phyloP scores from a whole-genome alignment of 2,888 invertebrate genomes.

The Agapostemon virescens region DNA sequence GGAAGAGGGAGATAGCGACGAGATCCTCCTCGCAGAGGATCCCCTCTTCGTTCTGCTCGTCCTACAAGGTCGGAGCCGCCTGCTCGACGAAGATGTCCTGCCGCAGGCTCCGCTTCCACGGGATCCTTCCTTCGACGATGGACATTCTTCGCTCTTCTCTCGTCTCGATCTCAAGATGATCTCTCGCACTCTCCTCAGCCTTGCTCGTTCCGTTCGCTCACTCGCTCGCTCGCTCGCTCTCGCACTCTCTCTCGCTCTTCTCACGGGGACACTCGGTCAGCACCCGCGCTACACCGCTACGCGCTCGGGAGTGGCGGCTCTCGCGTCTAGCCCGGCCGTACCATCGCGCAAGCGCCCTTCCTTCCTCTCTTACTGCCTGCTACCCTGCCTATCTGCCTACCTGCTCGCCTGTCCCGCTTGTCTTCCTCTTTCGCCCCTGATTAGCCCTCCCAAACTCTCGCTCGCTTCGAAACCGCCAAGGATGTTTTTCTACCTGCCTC shows the following conservation, averaged over 20 bases:
- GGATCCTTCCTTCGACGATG: conserved; percentile 78
- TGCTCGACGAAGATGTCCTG: conserved; percentile 80
- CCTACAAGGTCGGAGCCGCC: conserved; percentile 83
- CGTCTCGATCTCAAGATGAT: conserved; percentile 5
- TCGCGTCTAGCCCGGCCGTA: conserved; percentile 81
- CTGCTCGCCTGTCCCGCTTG: conserved; percentile 31
- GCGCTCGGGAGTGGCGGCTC: conserved; percentile 81
- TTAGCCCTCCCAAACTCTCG: conserved; percentile 42
- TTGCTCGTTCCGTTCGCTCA: conserved; percentile 27
- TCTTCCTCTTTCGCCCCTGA: conserved; percentile 38
- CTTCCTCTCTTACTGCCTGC: conserved; percentile 70
- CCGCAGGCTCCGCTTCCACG: conserved; percentile 82
- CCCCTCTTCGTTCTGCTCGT: conserved; percentile 52
- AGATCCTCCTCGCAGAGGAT: conserved; percentile 50
- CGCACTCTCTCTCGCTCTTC: conserved; percentile 58
- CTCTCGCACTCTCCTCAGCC: background rate
- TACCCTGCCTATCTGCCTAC: conserved; percentile 60
- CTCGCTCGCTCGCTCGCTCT: conserved; percentile 40
- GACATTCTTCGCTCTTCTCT: conserved; percentile 62
- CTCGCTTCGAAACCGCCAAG: conserved; percentile 34
- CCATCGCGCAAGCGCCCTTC: conserved; percentile 74
- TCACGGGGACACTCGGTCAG: conserved; percentile 72
- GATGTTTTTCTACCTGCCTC: conserved; percentile 34
- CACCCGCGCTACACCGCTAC: conserved; percentile 81
- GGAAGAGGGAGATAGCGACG: conserved; percentile 55